These are phyloP conservation scores for Bubo bubo DNA, from an alignment of 2,113 vertebrate genomes.

Conservation along the genomic window DNA sequence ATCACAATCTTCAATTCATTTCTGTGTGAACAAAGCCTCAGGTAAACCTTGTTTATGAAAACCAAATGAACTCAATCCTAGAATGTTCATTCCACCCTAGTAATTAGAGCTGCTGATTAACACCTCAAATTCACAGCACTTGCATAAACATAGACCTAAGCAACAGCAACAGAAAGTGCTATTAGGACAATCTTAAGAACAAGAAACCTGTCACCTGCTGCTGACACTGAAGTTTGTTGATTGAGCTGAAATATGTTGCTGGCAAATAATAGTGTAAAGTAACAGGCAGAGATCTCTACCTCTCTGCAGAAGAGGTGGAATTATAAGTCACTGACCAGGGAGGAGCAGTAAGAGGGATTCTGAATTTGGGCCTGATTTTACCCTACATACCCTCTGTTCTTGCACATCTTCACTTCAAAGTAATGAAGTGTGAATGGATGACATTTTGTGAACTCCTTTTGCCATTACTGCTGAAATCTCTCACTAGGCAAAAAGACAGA, in stretches of 20 bases:
- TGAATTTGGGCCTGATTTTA: not conserved
- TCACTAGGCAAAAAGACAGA: not conserved
- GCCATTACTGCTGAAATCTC: not conserved
- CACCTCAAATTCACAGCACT: conserved; percentile 62
- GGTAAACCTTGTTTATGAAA: conserved; percentile 65
- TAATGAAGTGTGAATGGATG: not conserved
- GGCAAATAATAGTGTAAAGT: not conserved
- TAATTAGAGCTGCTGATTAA: conserved; percentile 68
- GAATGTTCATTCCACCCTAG: conserved; percentile 62
- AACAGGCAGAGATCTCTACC: not conserved
- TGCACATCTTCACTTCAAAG: not conserved
- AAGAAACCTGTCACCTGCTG: conserved; percentile 67
- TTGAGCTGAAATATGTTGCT: conserved; percentile 46
- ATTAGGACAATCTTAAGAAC: conserved; percentile 66
- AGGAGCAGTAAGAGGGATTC: not conserved
- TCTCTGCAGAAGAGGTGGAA: not conserved
- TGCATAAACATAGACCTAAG: conserved; percentile 68
- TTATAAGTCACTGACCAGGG: not conserved
- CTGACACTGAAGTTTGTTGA: conserved; percentile 51
- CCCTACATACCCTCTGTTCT: not conserved
- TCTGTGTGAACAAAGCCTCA: conserved; percentile 46
- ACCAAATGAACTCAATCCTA: conserved; percentile 46
- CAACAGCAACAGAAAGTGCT: conserved; percentile 58
- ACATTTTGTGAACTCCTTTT: not conserved
- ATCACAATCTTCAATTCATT: not conserved